Percentiles rank a stretch among this genome's conserved stretches.
These are phyloP conservation scores for Zalophus californianus DNA, from an alignment of 2,797 vertebrate genomes.

Conservation along the genomic window DNA sequence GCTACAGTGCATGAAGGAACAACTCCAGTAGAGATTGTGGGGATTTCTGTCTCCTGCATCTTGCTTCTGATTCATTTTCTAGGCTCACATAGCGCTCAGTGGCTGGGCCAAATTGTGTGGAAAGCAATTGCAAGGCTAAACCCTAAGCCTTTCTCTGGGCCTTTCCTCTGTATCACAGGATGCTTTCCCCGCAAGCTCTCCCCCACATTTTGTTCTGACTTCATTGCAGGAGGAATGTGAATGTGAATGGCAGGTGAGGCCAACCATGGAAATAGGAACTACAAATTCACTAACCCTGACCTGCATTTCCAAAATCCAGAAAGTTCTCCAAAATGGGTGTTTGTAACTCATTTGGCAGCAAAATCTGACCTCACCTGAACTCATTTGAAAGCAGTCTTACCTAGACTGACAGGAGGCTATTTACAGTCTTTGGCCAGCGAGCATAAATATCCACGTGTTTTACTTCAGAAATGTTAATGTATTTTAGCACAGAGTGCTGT, in stretches of 20 bases:
- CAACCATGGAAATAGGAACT: not conserved
- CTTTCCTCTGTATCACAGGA: not conserved
- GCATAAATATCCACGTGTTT: conserved; percentile 32
- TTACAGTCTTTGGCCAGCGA: not conserved
- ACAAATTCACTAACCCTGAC: not conserved
- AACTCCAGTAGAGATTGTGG: not conserved
- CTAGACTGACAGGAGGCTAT: conserved; percentile 5
- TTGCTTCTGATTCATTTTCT: conserved; percentile 63
- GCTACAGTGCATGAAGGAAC: not conserved
- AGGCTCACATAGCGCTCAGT: not conserved
- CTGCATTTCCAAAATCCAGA: not conserved
- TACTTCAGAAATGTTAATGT: not conserved
- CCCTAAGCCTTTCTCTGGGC: not conserved
- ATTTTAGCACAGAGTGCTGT: not conserved
- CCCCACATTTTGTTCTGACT: not conserved
- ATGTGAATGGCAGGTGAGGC: not conserved
- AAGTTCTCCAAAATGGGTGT: conserved; percentile 15
- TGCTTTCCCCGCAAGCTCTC: not conserved
- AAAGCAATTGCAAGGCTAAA: not conserved
- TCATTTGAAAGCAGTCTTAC: conserved; percentile 52
- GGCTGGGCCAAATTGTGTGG: conserved; percentile 45
- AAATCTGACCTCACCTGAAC: conserved; percentile 61
- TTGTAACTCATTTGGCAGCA: conserved; percentile 35
- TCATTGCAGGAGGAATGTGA: not conserved
- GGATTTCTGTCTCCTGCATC: not conserved